Percentiles rank a stretch among this genome's conserved stretches.
Conservation (phyloP, 2,113 vertebrate genomes). For the Tor tambroides region DNA sequence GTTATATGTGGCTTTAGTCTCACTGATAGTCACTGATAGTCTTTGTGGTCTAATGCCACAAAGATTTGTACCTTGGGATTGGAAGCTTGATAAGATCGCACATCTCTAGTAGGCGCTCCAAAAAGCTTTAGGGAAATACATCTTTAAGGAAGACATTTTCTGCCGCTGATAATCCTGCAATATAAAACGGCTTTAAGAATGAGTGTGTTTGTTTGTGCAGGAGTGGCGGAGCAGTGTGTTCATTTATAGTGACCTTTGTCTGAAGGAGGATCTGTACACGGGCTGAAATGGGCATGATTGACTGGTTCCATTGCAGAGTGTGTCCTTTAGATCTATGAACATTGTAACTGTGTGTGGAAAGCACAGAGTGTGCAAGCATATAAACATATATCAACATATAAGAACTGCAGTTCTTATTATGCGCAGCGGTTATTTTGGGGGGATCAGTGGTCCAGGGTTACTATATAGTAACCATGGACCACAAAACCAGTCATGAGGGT, state of each 20-base stretch:
- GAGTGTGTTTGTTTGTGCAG: slow-evolving; percentile 31
- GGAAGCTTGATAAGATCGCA: not conserved
- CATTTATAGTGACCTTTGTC: slow-evolving; percentile 42
- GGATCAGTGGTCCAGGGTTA: too few relatives aligned
- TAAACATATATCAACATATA: not conserved
- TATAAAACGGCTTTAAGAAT: slow-evolving; percentile 24
- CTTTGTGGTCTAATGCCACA: slow-evolving; percentile 13
- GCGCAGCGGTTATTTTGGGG: not conserved
- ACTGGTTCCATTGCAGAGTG: slow-evolving; percentile 1
- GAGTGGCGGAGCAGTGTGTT: slow-evolving; percentile 23
- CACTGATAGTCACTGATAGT: not conserved
- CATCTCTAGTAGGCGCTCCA: not conserved
- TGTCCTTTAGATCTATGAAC: slow-evolving; percentile 1
- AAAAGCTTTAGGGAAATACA: not conserved
- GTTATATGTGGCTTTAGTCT: slow-evolving; percentile 8
- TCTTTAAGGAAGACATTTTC: slow-evolving; percentile 23
- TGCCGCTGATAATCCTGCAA: not conserved
- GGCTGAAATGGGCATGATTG: slow-evolving; percentile 10
- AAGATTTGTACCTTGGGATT: slow-evolving; percentile 9
- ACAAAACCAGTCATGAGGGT: too few relatives aligned
- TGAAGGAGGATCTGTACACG: slow-evolving; percentile 15
- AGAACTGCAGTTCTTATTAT: not conserved
- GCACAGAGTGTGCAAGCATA: not conserved
- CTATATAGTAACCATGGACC: too few relatives aligned
- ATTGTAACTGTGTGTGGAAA: not conserved